Conservation (phyloP, 2,888 invertebrate species). For the Watsonalla cultraria region DNA sequence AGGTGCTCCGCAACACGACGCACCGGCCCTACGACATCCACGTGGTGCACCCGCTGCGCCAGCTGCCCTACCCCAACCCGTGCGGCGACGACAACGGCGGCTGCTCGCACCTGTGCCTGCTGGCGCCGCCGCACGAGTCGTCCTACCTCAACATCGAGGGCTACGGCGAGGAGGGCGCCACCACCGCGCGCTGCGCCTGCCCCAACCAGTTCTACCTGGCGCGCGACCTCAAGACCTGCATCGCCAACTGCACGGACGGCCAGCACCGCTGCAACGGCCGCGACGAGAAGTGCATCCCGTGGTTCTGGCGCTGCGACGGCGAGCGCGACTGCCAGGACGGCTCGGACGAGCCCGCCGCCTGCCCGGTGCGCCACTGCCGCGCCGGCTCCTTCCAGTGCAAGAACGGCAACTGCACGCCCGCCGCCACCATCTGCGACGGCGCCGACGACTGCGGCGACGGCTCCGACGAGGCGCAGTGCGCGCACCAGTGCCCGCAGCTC, state of each 20-base stretch:
- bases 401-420: slow-evolving; percentile 94
- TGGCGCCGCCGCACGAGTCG: slow-evolving; percentile 89
- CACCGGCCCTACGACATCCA: slow-evolving; percentile 97
- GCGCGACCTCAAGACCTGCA: slow-evolving; percentile 90
- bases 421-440: slow-evolving; percentile 96
- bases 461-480: slow-evolving; percentile 92
- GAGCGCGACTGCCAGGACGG: slow-evolving; percentile 96
- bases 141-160: slow-evolving; percentile 88
- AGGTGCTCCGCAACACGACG: slow-evolving; percentile 91
- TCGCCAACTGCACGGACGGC: slow-evolving; percentile 95
- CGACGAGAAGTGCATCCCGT: slow-evolving; percentile 80
- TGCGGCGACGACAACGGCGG: slow-evolving; percentile 96
- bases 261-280: slow-evolving; percentile 85
- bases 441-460: slow-evolving; percentile 95
- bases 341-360: slow-evolving; percentile 91
- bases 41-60: slow-evolving; percentile 92
- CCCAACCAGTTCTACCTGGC: slow-evolving; percentile 95
- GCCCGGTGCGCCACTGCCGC: slow-evolving; percentile 90
- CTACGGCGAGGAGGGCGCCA: slow-evolving; percentile 88
- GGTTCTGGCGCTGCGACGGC: slow-evolving; percentile 88
- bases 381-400: slow-evolving; percentile 96
- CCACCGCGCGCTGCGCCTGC: slow-evolving; percentile 92
- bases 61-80: slow-evolving; percentile 91
- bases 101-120: slow-evolving; percentile 96
- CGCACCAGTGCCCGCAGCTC: slow-evolving; percentile 89